Base-by-base conservation (phyloP, 1,140 invertebrate species). In the Sycophaga agraensis region DNA sequence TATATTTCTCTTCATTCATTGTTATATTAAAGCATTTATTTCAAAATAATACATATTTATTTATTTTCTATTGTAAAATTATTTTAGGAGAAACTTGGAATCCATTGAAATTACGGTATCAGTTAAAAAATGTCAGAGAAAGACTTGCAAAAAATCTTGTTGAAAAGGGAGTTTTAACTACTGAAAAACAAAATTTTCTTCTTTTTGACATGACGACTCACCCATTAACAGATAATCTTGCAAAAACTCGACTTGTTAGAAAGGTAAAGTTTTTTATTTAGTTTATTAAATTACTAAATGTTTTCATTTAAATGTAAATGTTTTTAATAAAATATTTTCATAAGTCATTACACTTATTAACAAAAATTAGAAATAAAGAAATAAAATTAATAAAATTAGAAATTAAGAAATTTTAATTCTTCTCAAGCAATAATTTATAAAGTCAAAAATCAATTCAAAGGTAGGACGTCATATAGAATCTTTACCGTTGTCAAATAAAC, bases 141-240 rank as follows among this genome's bases (percentile, higher is more conserved):
- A 87, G 98, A 73, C 84, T 99, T 73, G 98, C 98, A 11, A 99
- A 99, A 81, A 99, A 99, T 84, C 85, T 99, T 69, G 97, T 99
- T 17, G 98, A 99, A 79, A 99, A 99, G 82, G 97, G 98, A 66
- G 96, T 99, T n/a, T 86, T 99, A 63, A 98, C 97, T 46, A 99
- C 98, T 53, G 98, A 99, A 82, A 99, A 99, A 84, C 97, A 99
- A 82, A 99, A 99, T 83, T 99, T 99, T 82, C 84, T 99, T 66
- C 83, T 99, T 17, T 99, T 99, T 83, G 98, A 99, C 84, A 99
- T 99, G 97, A 99, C 98, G 22, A 99, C 97, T 68, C 98, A 99
- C 87, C 98, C 98, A 35, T 84, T 99, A 39, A 96, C 93, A 53
- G 96, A 99, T 80, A 93, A 93, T 82, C 86, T 90, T 66, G 89